Evolutionary conservation across 2,797 vertebrate species (phyloP).

Genomic region (Sebastes nivosus): DNA sequence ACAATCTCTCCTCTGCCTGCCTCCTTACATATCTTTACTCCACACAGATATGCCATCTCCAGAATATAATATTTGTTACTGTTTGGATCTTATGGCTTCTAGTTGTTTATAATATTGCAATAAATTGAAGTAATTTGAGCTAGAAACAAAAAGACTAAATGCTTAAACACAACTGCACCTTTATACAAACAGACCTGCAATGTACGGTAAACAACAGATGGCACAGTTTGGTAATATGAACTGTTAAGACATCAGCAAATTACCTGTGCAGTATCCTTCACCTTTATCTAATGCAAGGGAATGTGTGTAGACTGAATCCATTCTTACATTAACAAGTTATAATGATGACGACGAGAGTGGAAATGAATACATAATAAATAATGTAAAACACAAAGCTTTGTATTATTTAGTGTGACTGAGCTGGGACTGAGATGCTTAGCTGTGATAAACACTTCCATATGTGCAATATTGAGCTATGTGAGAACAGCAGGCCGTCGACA

Average conservation of each 20-base stretch:
- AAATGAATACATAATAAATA: conserved; percentile 29
- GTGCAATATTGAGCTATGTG: conserved; percentile 60
- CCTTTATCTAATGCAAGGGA: background rate
- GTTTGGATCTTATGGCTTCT: conserved; percentile 17
- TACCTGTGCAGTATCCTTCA: conserved; percentile 11
- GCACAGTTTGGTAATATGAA: conserved; percentile 15
- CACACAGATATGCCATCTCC: conserved; percentile 23
- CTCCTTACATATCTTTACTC: conserved; percentile 35
- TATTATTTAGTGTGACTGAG: conserved; percentile 57
- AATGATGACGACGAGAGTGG: conserved; percentile 29
- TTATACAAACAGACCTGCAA: conserved; percentile 24
- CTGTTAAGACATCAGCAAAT: conserved; percentile 30
- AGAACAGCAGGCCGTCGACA: conserved; percentile 53
- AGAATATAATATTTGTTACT: conserved; percentile 11
- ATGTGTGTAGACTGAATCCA: conserved; percentile 30
- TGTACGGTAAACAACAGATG: conserved; percentile 58
- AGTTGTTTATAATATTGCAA: background rate
- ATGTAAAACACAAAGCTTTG: conserved; percentile 47
- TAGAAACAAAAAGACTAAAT: conserved; percentile 7
- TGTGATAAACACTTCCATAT: conserved; percentile 63
- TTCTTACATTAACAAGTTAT: conserved; percentile 50
- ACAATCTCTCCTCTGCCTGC: conserved; percentile 33
- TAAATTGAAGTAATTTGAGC: conserved; percentile 6
- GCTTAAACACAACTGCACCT: conserved; percentile 11
- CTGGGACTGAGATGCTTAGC: conserved; percentile 41